Percentiles rank a stretch among this genome's conserved stretches.
These are phyloP conservation scores for Eupithecia vulgata DNA, from an alignment of 2,888 invertebrate species.

Conservation along the genomic window DNA sequence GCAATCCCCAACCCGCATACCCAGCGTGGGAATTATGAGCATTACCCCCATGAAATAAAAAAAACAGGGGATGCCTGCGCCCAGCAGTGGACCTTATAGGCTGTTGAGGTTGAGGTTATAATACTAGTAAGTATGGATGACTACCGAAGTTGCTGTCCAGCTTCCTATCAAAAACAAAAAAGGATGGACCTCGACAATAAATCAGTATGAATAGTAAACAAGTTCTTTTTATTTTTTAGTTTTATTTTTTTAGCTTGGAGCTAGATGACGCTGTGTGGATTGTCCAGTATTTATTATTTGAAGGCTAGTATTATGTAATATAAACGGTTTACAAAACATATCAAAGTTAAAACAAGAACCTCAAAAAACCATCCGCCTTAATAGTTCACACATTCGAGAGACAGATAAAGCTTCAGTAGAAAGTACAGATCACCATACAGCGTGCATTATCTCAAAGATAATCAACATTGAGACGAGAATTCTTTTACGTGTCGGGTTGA, in stretches of 20 bases:
- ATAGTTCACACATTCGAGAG: constrained; percentile 32
- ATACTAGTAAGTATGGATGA: no score
- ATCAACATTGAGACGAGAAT: constrained; percentile 46
- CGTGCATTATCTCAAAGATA: constrained; percentile 45
- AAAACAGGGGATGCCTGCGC: no score
- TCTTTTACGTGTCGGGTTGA: constrained; percentile 59
- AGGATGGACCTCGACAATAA: neutral
- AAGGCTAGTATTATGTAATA: neutral
- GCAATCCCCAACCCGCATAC: no score
- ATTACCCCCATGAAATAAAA: no score
- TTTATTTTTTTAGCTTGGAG: no score
- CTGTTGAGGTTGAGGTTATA: no score
- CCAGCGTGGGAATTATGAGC: no score
- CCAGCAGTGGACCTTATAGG: no score
- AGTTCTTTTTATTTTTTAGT: no score
- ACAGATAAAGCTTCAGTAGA: constrained; percentile 36
- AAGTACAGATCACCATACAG: constrained; percentile 40
- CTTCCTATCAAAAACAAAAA: neutral
- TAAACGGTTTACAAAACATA: neutral
- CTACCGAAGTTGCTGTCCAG: neutral
- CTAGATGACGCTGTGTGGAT: no score
- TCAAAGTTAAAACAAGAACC: neutral
- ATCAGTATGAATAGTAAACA: neutral
- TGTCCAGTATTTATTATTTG: no score
- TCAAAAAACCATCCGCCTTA: constrained; percentile 6